Percentiles rank a stretch among this genome's conserved stretches.
These are phyloP conservation scores for Apamea epomidion DNA, from an alignment of 2,888 invertebrate species.

Conservation along the genomic window DNA sequence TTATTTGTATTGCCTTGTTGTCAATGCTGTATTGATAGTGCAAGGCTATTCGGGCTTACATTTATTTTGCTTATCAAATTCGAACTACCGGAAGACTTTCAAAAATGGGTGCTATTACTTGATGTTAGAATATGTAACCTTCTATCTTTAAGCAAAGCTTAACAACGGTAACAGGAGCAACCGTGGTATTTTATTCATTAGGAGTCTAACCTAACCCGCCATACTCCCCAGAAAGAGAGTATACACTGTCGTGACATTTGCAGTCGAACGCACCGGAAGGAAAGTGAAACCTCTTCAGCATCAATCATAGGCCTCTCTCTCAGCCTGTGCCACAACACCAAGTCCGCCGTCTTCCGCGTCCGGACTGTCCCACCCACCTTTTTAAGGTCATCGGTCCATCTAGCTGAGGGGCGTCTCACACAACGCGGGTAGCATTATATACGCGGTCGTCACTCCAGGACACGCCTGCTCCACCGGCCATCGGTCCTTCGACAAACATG, in stretches of 20 bases:
- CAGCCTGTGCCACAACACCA: background rate
- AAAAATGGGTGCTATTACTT: background rate
- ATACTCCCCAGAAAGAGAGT: background rate
- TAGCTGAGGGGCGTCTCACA: background rate
- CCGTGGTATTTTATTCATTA: background rate
- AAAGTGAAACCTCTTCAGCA: background rate
- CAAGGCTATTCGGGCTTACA: slow-evolving; percentile 14
- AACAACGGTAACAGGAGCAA: background rate
- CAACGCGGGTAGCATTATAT: background rate
- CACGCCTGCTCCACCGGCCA: background rate
- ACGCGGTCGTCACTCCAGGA: background rate
- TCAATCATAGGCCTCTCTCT: background rate
- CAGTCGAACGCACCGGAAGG: background rate
- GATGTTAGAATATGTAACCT: background rate
- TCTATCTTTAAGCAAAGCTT: background rate
- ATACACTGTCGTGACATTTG: background rate
- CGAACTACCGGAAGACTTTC: background rate
- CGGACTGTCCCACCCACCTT: background rate
- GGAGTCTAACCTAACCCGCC: background rate
- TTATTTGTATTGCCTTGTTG: slow-evolving; percentile 39
- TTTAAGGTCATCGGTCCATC: background rate
- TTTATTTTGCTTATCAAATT: slow-evolving; percentile 12
- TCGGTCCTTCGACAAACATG: background rate
- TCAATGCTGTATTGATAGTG: slow-evolving; percentile 16
- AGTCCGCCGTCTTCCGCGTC: background rate